phyloP scores from a whole-genome alignment of 2,113 vertebrate genomes.

The Holacanthus passer region DNA sequence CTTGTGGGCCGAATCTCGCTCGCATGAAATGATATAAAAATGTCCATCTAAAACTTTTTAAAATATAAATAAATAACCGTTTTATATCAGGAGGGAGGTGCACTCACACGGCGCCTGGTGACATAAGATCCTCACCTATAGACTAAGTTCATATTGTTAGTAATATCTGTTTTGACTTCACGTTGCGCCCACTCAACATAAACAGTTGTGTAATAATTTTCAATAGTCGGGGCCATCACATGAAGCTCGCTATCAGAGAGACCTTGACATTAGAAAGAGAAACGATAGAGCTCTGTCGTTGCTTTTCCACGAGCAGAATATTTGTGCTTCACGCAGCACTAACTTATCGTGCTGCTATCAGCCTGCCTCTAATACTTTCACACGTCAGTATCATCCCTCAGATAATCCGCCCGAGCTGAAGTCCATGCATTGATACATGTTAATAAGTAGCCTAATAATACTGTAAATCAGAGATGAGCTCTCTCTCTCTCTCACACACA shows the following conservation, averaged over 20 bases:
- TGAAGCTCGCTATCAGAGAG: background rate
- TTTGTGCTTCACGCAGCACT: conserved; percentile 36
- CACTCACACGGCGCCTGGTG: no score
- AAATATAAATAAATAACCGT: no score
- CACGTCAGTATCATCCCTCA: conserved; percentile 42
- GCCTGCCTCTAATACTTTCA: conserved; percentile 42
- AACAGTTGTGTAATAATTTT: background rate
- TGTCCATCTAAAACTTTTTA: conserved; percentile 9
- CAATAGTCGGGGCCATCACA: background rate
- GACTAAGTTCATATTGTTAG: background rate
- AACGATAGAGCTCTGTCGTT: background rate
- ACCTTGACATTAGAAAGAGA: conserved; percentile 44
- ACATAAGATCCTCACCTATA: background rate
- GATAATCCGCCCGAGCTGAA: conserved; percentile 59
- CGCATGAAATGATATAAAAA: background rate
- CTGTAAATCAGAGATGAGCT: conserved; percentile 18
- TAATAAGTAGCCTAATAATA: conserved; percentile 82
- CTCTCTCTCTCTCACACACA: background rate
- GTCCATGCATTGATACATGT: conserved; percentile 62
- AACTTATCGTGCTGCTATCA: conserved; percentile 52
- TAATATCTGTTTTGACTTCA: background rate
- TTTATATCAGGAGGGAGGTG: no score
- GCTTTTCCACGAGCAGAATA: background rate
- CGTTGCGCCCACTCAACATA: background rate
- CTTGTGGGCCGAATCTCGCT: conserved; percentile 51